These are phyloP conservation scores for Podargus strigoides DNA, from an alignment of 2,797 vertebrate species.

Conservation along the genomic window DNA sequence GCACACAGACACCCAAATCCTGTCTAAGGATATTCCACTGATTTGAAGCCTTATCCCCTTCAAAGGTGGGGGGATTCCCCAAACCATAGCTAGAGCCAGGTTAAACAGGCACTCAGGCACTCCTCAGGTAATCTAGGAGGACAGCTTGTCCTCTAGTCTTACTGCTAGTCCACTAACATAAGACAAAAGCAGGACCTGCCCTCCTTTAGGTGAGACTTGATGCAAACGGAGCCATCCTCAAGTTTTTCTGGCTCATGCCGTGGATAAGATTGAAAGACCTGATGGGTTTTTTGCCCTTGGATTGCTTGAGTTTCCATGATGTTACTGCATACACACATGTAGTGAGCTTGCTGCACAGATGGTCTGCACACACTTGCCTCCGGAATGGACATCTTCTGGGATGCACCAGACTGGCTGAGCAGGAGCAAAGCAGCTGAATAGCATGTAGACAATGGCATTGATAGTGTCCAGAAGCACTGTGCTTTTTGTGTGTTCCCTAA, in stretches of 20 bases:
- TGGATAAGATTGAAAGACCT: background rate
- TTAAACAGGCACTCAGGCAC: background rate
- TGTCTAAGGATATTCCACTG: background rate
- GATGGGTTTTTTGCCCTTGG: background rate
- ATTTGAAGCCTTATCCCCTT: background rate
- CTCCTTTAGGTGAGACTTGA: background rate
- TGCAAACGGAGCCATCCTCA: background rate
- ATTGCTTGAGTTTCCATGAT: background rate
- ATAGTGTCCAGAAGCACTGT: slow-evolving; percentile 12
- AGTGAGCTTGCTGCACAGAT: background rate
- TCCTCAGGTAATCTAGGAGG: background rate
- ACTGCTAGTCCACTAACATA: background rate
- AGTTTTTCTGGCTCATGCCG: background rate
- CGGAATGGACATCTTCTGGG: background rate
- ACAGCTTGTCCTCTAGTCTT: background rate
- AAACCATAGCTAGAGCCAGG: background rate
- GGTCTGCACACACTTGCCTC: background rate
- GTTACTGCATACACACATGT: background rate
- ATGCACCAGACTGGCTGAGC: background rate
- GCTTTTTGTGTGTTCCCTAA: background rate
- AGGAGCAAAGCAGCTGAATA: background rate
- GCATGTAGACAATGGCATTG: background rate
- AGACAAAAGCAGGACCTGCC: background rate
- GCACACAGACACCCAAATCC: background rate
- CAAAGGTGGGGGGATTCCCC: background rate